Evolutionary conservation across 2,888 invertebrate genomes (phyloP).

Genomic region (Venustoraphidia nigricollis): DNA sequence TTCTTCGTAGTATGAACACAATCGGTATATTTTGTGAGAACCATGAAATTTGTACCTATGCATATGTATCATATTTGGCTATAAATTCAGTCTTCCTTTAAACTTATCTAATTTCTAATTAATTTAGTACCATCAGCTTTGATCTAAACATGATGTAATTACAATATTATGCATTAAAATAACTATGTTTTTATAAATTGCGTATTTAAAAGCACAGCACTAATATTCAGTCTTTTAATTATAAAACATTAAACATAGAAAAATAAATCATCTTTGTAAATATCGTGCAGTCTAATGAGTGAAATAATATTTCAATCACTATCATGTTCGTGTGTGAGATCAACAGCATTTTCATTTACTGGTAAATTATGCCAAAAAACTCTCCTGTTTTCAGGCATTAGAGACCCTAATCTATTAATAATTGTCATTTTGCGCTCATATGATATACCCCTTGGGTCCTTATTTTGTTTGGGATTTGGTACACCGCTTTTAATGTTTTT

Average conservation of each 20-base stretch:
- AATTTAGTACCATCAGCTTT: conserved; percentile 1
- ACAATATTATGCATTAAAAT: no score
- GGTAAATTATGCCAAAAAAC: conserved; percentile 9
- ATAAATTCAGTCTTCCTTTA: conserved; percentile 8
- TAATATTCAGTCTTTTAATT: no score
- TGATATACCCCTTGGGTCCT: conserved; percentile 7
- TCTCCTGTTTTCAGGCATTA: conserved; percentile 10
- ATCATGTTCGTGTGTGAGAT: conserved; percentile 13
- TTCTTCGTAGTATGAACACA: not conserved
- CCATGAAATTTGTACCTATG: conserved; percentile 2
- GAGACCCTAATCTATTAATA: conserved; percentile 2
- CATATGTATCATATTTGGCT: conserved; percentile 3
- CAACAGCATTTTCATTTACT: conserved; percentile 15
- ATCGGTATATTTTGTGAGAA: not conserved
- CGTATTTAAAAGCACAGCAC: no score
- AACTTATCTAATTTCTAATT: conserved; percentile 13
- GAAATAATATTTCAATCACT: no score
- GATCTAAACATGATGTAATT: no score
- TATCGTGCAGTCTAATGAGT: no score
- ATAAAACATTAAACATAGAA: no score
- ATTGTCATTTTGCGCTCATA: conserved; percentile 7
- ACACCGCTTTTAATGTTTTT: conserved; percentile 9
- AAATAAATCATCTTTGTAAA: no score
- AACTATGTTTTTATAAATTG: no score
- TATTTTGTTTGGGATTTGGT: conserved; percentile 8